A percentile compares a stretch with the other conserved stretches of the same genome.
These are phyloP conservation scores for Oxyteleia sp. DNA, from an alignment of 2,888 invertebrate genomes.

Conservation along the genomic window DNA sequence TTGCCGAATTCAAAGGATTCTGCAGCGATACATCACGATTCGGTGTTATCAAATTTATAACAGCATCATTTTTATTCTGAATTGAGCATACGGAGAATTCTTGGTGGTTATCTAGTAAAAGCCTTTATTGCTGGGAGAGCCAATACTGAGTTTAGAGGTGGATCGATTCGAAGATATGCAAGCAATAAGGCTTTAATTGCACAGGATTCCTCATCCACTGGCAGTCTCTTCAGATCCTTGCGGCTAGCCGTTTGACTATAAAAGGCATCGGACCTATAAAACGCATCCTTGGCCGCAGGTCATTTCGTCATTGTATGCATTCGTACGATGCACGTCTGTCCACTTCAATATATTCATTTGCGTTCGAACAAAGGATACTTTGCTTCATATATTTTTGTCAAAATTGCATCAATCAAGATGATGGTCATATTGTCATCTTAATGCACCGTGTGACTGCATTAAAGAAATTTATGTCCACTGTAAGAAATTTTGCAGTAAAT, in stretches of 20 bases:
- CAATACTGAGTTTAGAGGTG: constrained; percentile 86
- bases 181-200: constrained; percentile 88
- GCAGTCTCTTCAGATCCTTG: constrained; percentile 83
- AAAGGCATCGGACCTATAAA: constrained; percentile 88
- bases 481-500: constrained; percentile 3
- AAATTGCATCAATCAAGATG: constrained; percentile 51
- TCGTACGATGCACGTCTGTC: constrained; percentile 66
- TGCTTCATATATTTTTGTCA: constrained; percentile 38
- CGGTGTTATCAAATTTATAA: constrained; percentile 63
- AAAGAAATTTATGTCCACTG: constrained; percentile 11
- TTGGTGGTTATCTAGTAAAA: constrained; percentile 84
- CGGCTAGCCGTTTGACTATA: constrained; percentile 84
- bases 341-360: constrained; percentile 64
- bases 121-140: constrained; percentile 85
- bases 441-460: not conserved
- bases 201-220: constrained; percentile 86
- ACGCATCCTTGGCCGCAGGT: constrained; percentile 87
- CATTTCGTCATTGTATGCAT: constrained; percentile 85
- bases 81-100: constrained; percentile 23
- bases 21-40: constrained; percentile 39
- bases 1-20: constrained; percentile 42
- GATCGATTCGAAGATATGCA: constrained; percentile 87
- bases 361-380: constrained; percentile 57
- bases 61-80: constrained; percentile 51
- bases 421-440: constrained; percentile 31